Conservation (phyloP, 2,797 vertebrate genomes). For the Champsocephalus gunnari region DNA sequence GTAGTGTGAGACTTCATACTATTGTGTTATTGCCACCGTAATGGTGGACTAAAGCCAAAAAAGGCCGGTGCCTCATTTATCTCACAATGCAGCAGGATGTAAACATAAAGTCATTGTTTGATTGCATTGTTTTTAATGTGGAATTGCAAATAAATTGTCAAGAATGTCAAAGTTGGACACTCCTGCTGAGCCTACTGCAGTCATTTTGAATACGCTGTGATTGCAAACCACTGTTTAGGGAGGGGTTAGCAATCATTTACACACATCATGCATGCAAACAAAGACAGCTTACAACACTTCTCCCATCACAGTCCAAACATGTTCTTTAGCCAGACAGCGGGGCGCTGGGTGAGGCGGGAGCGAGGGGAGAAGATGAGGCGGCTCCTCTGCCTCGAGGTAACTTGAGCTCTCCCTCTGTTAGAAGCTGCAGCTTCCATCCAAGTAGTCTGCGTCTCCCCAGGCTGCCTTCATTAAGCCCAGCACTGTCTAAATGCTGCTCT, state of each 20-base stretch:
- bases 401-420: slow-evolving; percentile 45
- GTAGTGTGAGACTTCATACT: not conserved
- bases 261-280: not conserved
- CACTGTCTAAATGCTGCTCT: slow-evolving; percentile 48
- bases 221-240: not conserved
- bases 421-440: slow-evolving; percentile 51
- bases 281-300: not conserved
- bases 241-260: not conserved
- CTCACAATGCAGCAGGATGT: not conserved
- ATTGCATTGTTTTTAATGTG: not conserved
- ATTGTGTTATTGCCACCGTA: slow-evolving; percentile 4
- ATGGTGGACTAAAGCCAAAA: slow-evolving; percentile 12
- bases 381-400: slow-evolving; percentile 39
- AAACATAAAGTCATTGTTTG: not conserved
- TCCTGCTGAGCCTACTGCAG: not conserved
- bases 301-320: not conserved
- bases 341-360: not conserved
- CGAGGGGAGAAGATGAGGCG: slow-evolving; percentile 18
- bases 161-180: not conserved
- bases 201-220: not conserved
- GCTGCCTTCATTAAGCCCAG: slow-evolving; percentile 45
- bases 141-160: not conserved
- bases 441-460: slow-evolving; percentile 23
- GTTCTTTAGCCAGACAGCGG: slow-evolving; percentile 10
- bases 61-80: not conserved